Base-by-base conservation (phyloP, 2,797 vertebrate genomes). In the Alexandromys oeconomus region DNA sequence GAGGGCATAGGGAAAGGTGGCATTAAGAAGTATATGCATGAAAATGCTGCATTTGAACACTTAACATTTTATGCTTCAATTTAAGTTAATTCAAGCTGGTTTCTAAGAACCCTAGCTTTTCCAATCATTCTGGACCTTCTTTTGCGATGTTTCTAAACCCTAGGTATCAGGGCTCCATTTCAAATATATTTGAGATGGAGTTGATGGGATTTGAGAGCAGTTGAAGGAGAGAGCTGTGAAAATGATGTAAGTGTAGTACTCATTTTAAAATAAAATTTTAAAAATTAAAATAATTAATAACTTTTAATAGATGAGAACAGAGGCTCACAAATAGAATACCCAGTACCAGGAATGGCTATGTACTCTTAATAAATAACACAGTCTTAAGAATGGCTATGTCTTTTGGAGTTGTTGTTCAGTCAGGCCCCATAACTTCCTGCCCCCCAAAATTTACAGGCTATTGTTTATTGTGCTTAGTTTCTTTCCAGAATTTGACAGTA, bases 391-490 rank as follows among this genome's bases (percentile, higher is more conserved):
- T 4, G 8, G 3, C 40, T 43, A 29, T 14, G 3, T 61, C 79
- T 59, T 82, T 4, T 61, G 25, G 57, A 43, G 25, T 61, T 40
- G n/a, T 15, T 61, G 14, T 7, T 4, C n/a, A 61, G 54, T 10
- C 7, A 37, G n/a, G n/a, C 59, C 6, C 23, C 13, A 29, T 1
- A 25, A 2, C 6, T 5, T 57, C 17, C 31, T 11, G 0, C 78
- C 12, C 10, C 14, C 46, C 7, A 4, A 79, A 40, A 37, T 40
- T 61, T 40, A 81, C 2, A 81, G 25, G n/a, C 23, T 61, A 61
- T 61, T 29, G 3, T 40, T 54, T 79, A 54, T 79, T 59, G 15
- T 81, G 4, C 57, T 61, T 61, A 13, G 11, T 81, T 61, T 29
- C 25, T 57, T 25, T 81, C 79, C n/a, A 29, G 4, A 80, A 25